Evolutionary conservation across 2,888 invertebrate genomes (phyloP).

Genomic region (Lathronympha strigana): DNA sequence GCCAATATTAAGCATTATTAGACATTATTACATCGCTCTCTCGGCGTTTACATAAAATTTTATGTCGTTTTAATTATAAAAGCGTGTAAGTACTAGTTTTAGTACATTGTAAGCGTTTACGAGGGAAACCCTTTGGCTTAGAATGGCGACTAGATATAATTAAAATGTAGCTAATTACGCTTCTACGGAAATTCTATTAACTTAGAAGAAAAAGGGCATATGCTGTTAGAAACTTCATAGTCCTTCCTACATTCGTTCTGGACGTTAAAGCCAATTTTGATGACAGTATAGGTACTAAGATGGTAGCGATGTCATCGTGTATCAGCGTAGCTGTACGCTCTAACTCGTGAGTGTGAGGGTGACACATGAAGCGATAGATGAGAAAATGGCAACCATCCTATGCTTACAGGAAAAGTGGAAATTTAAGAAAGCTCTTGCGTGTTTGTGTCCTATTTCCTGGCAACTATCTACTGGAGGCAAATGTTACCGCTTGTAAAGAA

Average conservation of each 20-base stretch:
- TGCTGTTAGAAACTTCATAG: neutral
- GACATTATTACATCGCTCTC: constrained; percentile 39
- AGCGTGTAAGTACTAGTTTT: constrained; percentile 21
- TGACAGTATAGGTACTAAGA: neutral
- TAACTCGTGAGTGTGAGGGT: no score
- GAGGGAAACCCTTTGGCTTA: constrained; percentile 40
- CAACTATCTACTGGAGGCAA: neutral
- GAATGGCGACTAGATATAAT: constrained; percentile 28
- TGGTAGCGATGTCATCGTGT: no score
- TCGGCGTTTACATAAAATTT: constrained; percentile 39
- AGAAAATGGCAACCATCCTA: no score
- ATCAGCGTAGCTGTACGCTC: no score
- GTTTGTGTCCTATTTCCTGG: neutral
- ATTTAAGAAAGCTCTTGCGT: constrained; percentile 16
- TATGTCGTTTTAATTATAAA: constrained; percentile 44
- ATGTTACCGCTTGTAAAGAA: no score
- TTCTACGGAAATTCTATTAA: neutral
- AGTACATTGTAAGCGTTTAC: constrained; percentile 36
- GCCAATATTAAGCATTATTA: constrained; percentile 3
- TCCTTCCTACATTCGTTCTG: neutral
- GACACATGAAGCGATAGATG: no score
- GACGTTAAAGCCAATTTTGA: neutral
- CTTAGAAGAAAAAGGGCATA: neutral
- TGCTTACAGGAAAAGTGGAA: neutral
- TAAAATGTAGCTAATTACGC: constrained; percentile 24